Evolutionary conservation across 1,140 invertebrate genomes (phyloP), one percentile per base, ranked within the genome.

Genomic region (Drosophila melanica): DNA sequence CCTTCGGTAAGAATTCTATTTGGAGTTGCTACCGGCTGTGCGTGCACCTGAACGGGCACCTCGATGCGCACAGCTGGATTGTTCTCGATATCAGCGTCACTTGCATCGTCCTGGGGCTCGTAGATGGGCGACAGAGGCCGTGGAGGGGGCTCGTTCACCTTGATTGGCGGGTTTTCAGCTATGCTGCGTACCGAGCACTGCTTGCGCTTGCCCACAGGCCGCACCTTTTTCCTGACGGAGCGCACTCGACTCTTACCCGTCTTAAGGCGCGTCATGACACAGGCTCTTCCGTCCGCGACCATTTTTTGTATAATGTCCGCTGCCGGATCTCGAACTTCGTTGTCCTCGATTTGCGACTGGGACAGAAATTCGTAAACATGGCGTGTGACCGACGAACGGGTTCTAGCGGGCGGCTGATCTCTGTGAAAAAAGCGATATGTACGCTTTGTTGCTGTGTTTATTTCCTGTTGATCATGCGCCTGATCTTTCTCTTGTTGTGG

Each of bases 281-380:
- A 67, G 6, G 75, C 90, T 39, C 73, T 79, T 3, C 90, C 90
- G 1, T 79, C 63, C 3, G 70, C 35, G 1, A 91, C 63, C 60
- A 91, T 51, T 18, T 81, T 73, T 57, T 91, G 63, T n/a, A 91
- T 78, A 42, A 91, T 75, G 67, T 91, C 90, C 0, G 72, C 82
- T 6, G 81, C 79, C 6, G 90, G 86, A 63, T 91, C 90, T 11
- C 51, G 57, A 3, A 33, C 30, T 11, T 66, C 51, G 1, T 51
- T 54, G 37, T 86, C 84, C 8, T 82, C 59, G 8, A 79, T 79
- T 59, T 91, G 73, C 0, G 90, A 90, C 35, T 89, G 76, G 1
- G 86, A 90, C 0, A 91, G 62, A 51, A 91, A 91, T 10, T 91
- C 90, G 30, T 89, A 91, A 3, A 91, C 75, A 33, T 85, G 76